phyloP scores from a whole-genome alignment of 2,113 vertebrate genomes.

The Brachirus orientalis region DNA sequence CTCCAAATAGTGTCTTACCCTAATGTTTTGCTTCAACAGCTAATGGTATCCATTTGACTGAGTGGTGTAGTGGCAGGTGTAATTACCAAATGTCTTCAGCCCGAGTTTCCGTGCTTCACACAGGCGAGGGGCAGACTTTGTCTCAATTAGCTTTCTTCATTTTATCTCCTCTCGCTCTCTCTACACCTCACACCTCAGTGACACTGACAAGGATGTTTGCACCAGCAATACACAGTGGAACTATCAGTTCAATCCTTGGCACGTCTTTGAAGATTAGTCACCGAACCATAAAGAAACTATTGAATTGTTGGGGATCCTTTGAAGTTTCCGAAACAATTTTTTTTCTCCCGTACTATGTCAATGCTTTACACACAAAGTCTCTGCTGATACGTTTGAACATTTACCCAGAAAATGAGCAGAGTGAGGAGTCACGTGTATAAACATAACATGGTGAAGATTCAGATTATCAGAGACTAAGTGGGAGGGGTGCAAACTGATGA shows the following conservation, averaged over 20 bases:
- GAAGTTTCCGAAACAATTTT: constrained; percentile 46
- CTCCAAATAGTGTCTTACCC: constrained; percentile 1
- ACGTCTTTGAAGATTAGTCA: constrained; percentile 75
- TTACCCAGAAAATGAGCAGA: constrained; percentile 41
- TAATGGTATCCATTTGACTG: constrained; percentile 72
- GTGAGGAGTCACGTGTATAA: constrained; percentile 33
- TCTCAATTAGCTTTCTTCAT: constrained; percentile 75
- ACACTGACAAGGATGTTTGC: constrained; percentile 65
- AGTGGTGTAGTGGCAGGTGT: constrained; percentile 65
- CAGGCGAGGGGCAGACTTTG: constrained; percentile 65
- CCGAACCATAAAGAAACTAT: constrained; percentile 66
- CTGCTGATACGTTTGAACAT: constrained; percentile 63
- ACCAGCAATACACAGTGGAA: constrained; percentile 55
- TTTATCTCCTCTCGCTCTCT: constrained; percentile 66
- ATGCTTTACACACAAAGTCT: constrained; percentile 49
- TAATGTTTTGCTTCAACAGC: constrained; percentile 59
- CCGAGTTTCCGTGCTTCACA: constrained; percentile 50
- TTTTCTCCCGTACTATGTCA: constrained; percentile 23
- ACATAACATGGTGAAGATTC: constrained; percentile 61
- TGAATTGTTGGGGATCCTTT: constrained; percentile 69
- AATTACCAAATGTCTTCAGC: constrained; percentile 73
- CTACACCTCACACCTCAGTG: constrained; percentile 59
- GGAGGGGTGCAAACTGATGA: constrained; percentile 33
- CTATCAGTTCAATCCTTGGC: constrained; percentile 66
- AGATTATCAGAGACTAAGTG: constrained; percentile 63